Evolutionary conservation across 2,797 vertebrate genomes (phyloP), one percentile per base, ranked within the genome.

Genomic region (Lacerta bilineata): DNA sequence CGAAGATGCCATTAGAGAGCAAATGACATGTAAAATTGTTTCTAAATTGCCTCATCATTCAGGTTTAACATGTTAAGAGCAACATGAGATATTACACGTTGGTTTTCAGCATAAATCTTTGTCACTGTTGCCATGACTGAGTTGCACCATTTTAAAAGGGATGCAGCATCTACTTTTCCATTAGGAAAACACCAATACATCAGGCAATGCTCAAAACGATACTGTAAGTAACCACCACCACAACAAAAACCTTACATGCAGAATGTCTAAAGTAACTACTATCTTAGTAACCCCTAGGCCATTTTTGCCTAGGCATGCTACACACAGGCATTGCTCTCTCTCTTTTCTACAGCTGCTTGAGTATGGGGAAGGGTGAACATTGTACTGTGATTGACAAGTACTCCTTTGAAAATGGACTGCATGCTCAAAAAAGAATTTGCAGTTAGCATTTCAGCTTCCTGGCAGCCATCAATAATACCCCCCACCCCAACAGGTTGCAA

Each of bases 1-100:
- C 36, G 25, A 61, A 80, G 41, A 75, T 71, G 25, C 43, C 71
- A 43, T 89, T 89, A 86, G 59, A 68, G 29, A 84, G 59, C 78
- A 87, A 77, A 43, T 7, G 83, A 20, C 76, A 18, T 83, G 64
- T 72, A 77, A 36, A 3, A 27, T 15, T 1, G 39, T 78, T 86
- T 86, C 41, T 25, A 90, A 39, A 55, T 29, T 87, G 23, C 41
- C 86, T 75, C 46, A 84, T 66, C 27, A 83, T 72, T 86, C 72
- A 72, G 23, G 1, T 84, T 87, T 88, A 80, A 6, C 77, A 91
- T 43, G 2, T 72, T 91, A 88, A 91, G 59, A n/a, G 0, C 1
- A 87, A 77, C n/a, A 69, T 82, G 0, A 4, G n/a, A n/a, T 13
- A 61, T 9, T 43, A 20, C 66, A 80, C 59, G 20, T 72, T 87